Conservation (phyloP, 2,113 vertebrate species). For the Semicossyphus pulcher region DNA sequence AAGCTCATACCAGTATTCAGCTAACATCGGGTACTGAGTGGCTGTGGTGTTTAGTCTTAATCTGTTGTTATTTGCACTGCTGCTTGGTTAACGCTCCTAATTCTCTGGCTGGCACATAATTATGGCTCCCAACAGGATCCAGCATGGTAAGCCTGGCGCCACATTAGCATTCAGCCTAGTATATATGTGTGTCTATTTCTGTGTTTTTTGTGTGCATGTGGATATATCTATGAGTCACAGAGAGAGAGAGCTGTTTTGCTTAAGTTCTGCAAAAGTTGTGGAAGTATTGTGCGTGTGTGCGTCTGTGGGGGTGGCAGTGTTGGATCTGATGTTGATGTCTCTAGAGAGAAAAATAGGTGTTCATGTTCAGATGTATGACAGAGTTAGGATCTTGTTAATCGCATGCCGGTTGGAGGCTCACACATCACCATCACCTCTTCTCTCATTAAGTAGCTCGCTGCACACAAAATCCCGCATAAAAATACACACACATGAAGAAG, state of each 20-base stretch:
- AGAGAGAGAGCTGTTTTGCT: slow-evolving; percentile 16
- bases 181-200: slow-evolving; percentile 19
- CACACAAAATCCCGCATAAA: not conserved
- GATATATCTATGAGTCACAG: slow-evolving; percentile 19
- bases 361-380: slow-evolving; percentile 37
- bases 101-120: slow-evolving; percentile 64
- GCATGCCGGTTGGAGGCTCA: slow-evolving; percentile 26
- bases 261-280: slow-evolving; percentile 47
- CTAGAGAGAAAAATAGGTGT: slow-evolving; percentile 30
- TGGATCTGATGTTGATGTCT: slow-evolving; percentile 30
- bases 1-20: slow-evolving; percentile 2
- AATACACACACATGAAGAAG: not conserved
- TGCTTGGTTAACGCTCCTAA: slow-evolving; percentile 52
- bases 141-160: slow-evolving; percentile 29
- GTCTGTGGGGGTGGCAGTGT: slow-evolving; percentile 13
- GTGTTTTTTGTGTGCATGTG: slow-evolving; percentile 11
- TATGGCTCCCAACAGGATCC: slow-evolving; percentile 45
- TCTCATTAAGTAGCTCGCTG: slow-evolving; percentile 7
- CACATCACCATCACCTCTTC: not conserved
- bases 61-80: slow-evolving; percentile 59
- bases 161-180: slow-evolving; percentile 23
- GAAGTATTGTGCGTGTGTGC: not conserved
- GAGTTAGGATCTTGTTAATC: slow-evolving; percentile 59
- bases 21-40: slow-evolving; percentile 5
- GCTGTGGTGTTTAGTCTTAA: slow-evolving; percentile 51